Evolutionary conservation across 2,113 vertebrate genomes (phyloP).

Genomic region (Phrynosoma blainvillii): DNA sequence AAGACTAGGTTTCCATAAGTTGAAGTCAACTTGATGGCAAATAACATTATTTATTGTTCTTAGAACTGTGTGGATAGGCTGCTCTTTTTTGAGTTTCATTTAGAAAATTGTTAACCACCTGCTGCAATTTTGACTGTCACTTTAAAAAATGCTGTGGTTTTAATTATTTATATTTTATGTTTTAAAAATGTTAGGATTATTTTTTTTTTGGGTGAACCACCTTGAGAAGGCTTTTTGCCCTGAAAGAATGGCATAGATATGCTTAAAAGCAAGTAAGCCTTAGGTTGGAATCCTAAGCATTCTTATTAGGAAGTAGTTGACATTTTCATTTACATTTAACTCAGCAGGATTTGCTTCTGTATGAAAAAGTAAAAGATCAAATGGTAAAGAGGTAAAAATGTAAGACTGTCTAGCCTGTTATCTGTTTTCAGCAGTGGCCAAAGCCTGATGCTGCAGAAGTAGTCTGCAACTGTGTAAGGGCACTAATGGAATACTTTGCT

Average conservation of each 20-base stretch:
- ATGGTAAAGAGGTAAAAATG: background rate
- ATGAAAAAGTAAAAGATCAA: background rate
- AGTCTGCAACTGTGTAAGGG: background rate
- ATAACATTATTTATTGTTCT: background rate
- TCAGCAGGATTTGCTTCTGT: background rate
- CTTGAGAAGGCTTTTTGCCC: background rate
- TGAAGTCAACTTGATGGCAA: too few species aligned
- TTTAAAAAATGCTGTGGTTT: background rate
- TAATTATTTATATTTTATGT: background rate
- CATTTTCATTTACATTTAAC: background rate
- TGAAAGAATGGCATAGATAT: background rate
- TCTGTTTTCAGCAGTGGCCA: background rate
- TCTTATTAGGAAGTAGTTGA: background rate
- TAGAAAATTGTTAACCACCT: too few species aligned
- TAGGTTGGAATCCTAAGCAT: background rate
- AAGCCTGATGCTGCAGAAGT: background rate
- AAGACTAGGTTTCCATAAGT: too few species aligned
- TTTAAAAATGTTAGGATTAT: background rate
- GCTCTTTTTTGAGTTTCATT: background rate
- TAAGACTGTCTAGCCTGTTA: background rate
- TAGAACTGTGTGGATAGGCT: background rate
- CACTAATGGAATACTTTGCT: background rate
- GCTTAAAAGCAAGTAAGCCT: background rate
- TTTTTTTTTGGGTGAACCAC: background rate
- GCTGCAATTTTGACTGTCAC: background rate